A percentile compares a stretch with the other conserved stretches of the same genome.
Evolutionary conservation across 2,888 invertebrate genomes (phyloP).

Genomic region (Lissonota sp.): DNA sequence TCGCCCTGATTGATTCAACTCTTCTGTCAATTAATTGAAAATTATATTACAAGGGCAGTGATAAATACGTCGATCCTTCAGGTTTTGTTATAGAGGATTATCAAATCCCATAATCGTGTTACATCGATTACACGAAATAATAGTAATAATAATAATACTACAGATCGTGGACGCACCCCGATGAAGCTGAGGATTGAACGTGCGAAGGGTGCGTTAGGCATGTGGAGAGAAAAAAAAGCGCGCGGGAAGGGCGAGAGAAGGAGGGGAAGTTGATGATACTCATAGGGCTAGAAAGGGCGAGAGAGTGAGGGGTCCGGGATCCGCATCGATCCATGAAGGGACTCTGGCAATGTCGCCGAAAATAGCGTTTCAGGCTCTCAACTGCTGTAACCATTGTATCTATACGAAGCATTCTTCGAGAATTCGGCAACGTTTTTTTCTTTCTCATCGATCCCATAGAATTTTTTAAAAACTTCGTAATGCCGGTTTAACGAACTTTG

Average conservation of each 20-base stretch:
- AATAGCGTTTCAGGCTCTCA: constrained; percentile 41
- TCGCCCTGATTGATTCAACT: not conserved
- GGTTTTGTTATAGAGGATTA: not conserved
- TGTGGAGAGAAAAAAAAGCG: constrained; percentile 15
- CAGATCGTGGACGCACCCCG: not conserved
- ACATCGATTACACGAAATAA: not conserved
- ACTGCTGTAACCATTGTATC: constrained; percentile 3
- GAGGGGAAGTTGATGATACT: constrained; percentile 19
- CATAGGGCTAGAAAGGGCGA: constrained; percentile 50
- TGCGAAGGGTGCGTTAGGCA: not conserved
- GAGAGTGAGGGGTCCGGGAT: constrained; percentile 41
- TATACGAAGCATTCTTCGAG: not conserved
- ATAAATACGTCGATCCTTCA: not conserved
- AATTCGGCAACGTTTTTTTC: not conserved
- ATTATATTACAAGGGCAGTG: not conserved
- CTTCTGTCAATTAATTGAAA: not conserved
- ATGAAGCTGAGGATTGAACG: constrained; percentile 8
- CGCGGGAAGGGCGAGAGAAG: not conserved
- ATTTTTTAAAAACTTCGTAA: too few relatives aligned
- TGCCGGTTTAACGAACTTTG: too few relatives aligned
- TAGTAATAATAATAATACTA: not conserved
- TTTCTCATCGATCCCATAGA: not conserved
- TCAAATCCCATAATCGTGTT: constrained; percentile 29
- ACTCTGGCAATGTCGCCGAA: constrained; percentile 51
- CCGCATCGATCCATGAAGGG: constrained; percentile 60